Evolutionary conservation across 2,113 vertebrate genomes (phyloP).

Genomic region (Misgurnus anguillicaudatus): DNA sequence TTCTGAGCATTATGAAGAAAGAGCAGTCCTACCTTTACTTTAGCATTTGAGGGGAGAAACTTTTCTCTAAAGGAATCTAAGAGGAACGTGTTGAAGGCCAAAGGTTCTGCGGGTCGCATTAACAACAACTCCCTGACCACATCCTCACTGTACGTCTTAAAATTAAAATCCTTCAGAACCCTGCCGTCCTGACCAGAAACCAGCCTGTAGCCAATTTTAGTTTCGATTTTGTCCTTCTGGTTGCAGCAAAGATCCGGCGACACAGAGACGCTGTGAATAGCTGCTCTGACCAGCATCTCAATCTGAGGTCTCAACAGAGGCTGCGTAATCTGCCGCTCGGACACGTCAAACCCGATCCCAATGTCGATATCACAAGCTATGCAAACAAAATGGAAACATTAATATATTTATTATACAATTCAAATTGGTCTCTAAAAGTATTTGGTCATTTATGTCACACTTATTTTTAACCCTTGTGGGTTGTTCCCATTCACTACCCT

Average conservation of each 20-base stretch:
- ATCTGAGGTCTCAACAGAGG: slow-evolving; percentile 63
- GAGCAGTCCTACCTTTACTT: slow-evolving; percentile 69
- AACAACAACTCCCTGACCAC: slow-evolving; percentile 74
- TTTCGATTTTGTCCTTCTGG: neutral
- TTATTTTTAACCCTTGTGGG: too few relatives aligned
- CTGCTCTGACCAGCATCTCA: slow-evolving; percentile 62
- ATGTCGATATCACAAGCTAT: slow-evolving; percentile 79
- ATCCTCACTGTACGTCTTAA: slow-evolving; percentile 69
- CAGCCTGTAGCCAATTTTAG: slow-evolving; percentile 69
- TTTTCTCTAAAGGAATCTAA: slow-evolving; percentile 73
- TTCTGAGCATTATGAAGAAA: neutral
- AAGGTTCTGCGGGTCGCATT: slow-evolving; percentile 54
- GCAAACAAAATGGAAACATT: slow-evolving; percentile 20
- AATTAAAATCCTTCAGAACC: slow-evolving; percentile 71
- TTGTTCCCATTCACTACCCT: too few relatives aligned
- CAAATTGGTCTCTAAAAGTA: too few relatives aligned
- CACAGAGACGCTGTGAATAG: slow-evolving; percentile 62
- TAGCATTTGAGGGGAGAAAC: slow-evolving; percentile 60
- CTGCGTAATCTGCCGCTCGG: slow-evolving; percentile 35
- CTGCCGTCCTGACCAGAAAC: slow-evolving; percentile 54
- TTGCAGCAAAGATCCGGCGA: slow-evolving; percentile 68
- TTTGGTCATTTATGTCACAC: too few relatives aligned
- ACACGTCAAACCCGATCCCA: slow-evolving; percentile 81
- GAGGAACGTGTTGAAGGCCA: slow-evolving; percentile 72
- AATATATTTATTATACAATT: neutral